phyloP scores from a whole-genome alignment of 64 coral and sea anemone genomes.

The Pocillopora damicornis region DNA sequence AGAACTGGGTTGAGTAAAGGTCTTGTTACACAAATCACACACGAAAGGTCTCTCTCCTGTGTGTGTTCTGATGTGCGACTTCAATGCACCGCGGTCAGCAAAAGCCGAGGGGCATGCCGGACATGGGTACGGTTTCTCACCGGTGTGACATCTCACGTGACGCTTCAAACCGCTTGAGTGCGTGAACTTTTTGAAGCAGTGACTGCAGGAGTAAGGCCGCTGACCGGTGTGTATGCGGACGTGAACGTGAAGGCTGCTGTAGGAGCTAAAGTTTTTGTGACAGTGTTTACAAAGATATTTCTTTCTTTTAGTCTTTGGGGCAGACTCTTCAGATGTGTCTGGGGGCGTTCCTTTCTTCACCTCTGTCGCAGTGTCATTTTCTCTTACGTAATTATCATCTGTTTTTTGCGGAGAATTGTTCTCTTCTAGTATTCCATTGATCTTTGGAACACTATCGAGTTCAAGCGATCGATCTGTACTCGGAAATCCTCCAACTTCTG shows the following conservation, averaged over 20 bases:
- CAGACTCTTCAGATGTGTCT: constrained; percentile 11
- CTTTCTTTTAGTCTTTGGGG: constrained; percentile 47
- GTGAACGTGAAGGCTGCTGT: constrained; percentile 75
- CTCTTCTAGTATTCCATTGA: background rate
- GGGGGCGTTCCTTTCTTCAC: constrained; percentile 3
- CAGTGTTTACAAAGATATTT: constrained; percentile 69
- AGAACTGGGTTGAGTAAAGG: constrained; percentile 72
- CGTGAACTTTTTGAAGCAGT: constrained; percentile 74
- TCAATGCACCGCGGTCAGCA: constrained; percentile 68
- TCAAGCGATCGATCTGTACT: background rate
- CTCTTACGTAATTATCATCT: background rate
- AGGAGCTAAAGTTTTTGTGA: constrained; percentile 64
- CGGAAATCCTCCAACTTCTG: background rate
- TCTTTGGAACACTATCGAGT: background rate
- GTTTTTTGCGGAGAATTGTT: background rate
- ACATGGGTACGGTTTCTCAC: constrained; percentile 69
- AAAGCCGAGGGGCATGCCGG: constrained; percentile 68
- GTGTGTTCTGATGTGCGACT: constrained; percentile 72
- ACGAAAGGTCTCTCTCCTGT: constrained; percentile 67
- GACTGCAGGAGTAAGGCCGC: constrained; percentile 66
- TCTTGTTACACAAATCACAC: constrained; percentile 66
- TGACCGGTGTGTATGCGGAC: constrained; percentile 76
- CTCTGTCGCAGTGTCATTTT: background rate
- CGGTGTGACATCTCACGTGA: constrained; percentile 76
- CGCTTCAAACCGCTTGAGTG: constrained; percentile 76